Conservation (phyloP, 2,888 invertebrate genomes). For the Aphelenchoides bicaudatus region DNA sequence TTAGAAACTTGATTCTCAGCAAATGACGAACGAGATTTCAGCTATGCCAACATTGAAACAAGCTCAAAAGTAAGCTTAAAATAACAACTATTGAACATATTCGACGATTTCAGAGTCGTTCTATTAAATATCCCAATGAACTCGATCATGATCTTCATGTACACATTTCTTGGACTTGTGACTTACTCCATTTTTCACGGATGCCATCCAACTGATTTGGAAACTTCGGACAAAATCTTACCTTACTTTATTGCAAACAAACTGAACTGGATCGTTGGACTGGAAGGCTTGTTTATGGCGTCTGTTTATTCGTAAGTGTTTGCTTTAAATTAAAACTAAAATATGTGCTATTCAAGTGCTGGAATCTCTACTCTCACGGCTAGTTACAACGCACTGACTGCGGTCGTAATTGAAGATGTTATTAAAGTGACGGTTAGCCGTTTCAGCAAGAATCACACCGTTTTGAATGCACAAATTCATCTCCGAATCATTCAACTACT, state of each 20-base stretch:
- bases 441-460: constrained; percentile 23
- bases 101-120: constrained; percentile 35
- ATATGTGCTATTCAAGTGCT: constrained; percentile 23
- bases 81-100: neutral
- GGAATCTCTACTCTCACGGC: constrained; percentile 45
- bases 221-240: constrained; percentile 26
- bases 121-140: constrained; percentile 53
- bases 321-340: neutral
- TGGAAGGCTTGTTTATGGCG: constrained; percentile 46
- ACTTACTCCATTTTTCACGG: constrained; percentile 46
- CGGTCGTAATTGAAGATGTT: constrained; percentile 49
- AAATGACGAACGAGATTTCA: no score
- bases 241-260: constrained; percentile 47
- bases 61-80: constrained; percentile 29
- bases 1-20: no score
- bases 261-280: constrained; percentile 38
- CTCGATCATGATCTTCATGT: constrained; percentile 39
- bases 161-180: constrained; percentile 44
- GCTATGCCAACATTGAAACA: constrained; percentile 32
- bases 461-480: constrained; percentile 13
- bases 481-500: constrained; percentile 30
- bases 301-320: constrained; percentile 29
- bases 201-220: constrained; percentile 43
- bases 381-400: constrained; percentile 45
- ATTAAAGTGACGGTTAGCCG: constrained; percentile 23